phyloP scores from a whole-genome alignment of 53 echinoderm and acorn worm genomes.

The Echinarachnius parma region DNA sequence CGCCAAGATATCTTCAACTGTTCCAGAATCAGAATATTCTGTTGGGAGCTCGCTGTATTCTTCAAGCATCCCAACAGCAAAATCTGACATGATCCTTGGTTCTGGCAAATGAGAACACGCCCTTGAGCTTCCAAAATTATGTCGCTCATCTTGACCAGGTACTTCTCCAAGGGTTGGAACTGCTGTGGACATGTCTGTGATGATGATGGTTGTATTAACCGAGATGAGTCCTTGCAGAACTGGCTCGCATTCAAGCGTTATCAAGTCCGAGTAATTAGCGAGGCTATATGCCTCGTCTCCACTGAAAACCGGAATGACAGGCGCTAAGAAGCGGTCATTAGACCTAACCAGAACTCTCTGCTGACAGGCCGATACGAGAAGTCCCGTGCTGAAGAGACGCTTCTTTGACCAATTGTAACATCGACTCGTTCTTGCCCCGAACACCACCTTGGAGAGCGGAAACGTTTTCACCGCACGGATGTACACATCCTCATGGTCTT shows the following conservation, averaged over 20 bases:
- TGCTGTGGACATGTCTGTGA: conserved; percentile 73
- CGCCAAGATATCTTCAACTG: conserved; percentile 13
- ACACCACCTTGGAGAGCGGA: conserved; percentile 90
- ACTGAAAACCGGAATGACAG: conserved; percentile 81
- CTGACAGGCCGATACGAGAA: conserved; percentile 93
- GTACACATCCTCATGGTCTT: conserved; percentile 79
- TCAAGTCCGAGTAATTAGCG: conserved; percentile 71
- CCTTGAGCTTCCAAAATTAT: neutral
- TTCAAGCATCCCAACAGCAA: conserved; percentile 28
- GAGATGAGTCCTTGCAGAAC: conserved; percentile 88
- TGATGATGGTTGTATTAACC: conserved; percentile 83
- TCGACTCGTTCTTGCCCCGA: conserved; percentile 74
- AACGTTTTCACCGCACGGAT: conserved; percentile 83
- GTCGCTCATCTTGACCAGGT: conserved; percentile 4
- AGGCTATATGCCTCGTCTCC: conserved; percentile 75
- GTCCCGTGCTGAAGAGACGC: conserved; percentile 86
- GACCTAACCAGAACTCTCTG: conserved; percentile 86
- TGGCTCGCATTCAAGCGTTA: conserved; percentile 90
- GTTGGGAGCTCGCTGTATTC: neutral
- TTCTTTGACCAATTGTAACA: conserved; percentile 96
- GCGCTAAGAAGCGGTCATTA: conserved; percentile 82
- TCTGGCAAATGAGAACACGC: conserved; percentile 13
- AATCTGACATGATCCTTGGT: conserved; percentile 39
- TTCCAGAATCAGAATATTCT: conserved; percentile 19
- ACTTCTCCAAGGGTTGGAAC: neutral